Evolutionary conservation across 2,888 invertebrate species (phyloP).

Genomic region (Balanococcus diminutus): DNA sequence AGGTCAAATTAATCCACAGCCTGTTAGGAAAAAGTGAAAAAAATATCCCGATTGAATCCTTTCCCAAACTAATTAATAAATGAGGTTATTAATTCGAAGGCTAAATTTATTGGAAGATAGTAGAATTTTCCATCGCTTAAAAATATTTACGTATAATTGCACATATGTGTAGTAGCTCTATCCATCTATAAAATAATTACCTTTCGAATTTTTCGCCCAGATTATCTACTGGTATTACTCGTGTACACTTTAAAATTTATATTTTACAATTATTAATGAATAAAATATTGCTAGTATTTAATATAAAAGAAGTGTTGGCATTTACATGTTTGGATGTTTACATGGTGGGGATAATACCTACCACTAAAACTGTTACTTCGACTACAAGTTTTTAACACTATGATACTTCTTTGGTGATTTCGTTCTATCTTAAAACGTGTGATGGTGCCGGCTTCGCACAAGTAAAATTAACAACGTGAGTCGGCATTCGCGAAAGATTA

Average conservation of each 20-base stretch:
- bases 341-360: constrained; percentile 39
- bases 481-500: constrained; percentile 6
- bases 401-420: constrained; percentile 29
- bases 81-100: constrained; percentile 1
- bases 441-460: constrained; percentile 16
- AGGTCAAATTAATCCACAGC: background rate
- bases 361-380: constrained; percentile 37
- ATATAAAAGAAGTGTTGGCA: constrained; percentile 40
- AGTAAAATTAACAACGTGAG: constrained; percentile 14
- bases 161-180: no score
- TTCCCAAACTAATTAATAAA: background rate
- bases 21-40: background rate
- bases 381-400: constrained; percentile 37
- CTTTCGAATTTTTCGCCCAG: background rate
- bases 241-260: background rate
- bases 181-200: background rate
- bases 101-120: background rate
- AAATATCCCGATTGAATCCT: background rate
- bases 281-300: background rate
- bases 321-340: constrained; percentile 29
- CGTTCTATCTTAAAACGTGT: constrained; percentile 33
- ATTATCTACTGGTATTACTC: background rate
- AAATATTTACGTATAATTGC: no score
- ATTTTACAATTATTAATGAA: background rate
- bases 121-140: background rate